Base-by-base conservation (phyloP, 1,140 invertebrate genomes). In the Trachymyrmex cornetzi region DNA sequence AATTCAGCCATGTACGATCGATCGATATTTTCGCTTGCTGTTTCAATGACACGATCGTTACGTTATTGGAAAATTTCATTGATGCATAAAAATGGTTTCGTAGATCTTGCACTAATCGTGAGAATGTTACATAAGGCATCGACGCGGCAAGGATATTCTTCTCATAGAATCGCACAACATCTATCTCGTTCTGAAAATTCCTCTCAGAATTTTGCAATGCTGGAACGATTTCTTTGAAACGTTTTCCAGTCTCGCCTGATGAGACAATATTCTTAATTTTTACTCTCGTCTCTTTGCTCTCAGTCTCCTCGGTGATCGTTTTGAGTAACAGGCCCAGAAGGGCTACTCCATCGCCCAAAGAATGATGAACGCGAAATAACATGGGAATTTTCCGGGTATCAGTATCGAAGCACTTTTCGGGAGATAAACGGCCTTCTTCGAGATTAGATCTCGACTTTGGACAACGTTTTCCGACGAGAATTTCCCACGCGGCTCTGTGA, bases 361-460 rank as follows among this genome's bases (percentile, higher is more conserved):
- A 93, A 88, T 96, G 96, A 89, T 96, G 96, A 57, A 96, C 92
- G 86, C 96, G 94, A 85, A 96, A 96, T 74, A 96, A 86, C 59
- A 96, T 91, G 4, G 95, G 95, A 79, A 96, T 89, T 90, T 79
- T 80, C 19, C 75, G 55, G 16, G 2, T 77, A 11, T 81, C 3
- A 12, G 27, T 80, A 30, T 69, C 64, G 7, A 77, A n/a, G 30
- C 48, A 57, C 9, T 85, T 63, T 22, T 87, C 86, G 64, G 30
- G 77, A 14, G 19, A 24, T 27, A 53, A 80, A 34, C 7, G 19
- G 11, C 53, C 30, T 34, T 79, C 59, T 9, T 88, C 53, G 9
- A 84, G 53, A 38, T 74, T 79, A 59, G 79, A 75, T n/a, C 44
- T 90, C 7, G 63, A 75, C 0, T 63, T 81, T 6, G 89, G 66